Percentiles rank a stretch among this genome's conserved stretches.
Evolutionary conservation across 2,888 invertebrate genomes (phyloP).

Genomic region (Caenorhabditis zanzibari): DNA sequence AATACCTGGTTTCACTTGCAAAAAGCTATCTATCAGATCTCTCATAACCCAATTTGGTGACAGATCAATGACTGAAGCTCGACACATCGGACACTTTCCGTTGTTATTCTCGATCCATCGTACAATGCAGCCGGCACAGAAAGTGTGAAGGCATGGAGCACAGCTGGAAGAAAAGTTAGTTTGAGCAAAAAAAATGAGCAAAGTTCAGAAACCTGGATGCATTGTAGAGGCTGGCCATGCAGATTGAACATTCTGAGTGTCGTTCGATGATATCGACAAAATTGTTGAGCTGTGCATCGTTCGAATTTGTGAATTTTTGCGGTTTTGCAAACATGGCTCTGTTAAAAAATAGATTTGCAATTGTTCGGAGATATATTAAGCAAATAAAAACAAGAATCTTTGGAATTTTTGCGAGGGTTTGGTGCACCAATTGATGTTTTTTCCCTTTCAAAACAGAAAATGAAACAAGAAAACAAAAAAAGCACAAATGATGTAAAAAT

Average conservation of each 20-base stretch:
- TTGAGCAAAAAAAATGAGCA: neutral
- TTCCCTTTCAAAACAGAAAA: no score
- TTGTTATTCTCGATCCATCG: conserved; percentile 12
- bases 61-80: conserved; percentile 22
- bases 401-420: no score
- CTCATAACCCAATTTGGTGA: conserved; percentile 22
- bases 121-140: conserved; percentile 35
- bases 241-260: conserved; percentile 30
- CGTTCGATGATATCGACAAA: conserved; percentile 1
- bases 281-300: neutral
- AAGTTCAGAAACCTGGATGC: conserved; percentile 16
- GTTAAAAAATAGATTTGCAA: no score
- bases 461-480: no score
- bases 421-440: no score
- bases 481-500: no score
- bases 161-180: conserved; percentile 13
- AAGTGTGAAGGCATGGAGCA: conserved; percentile 45
- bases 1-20: conserved; percentile 17
- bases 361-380: no score
- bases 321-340: neutral
- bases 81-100: conserved; percentile 37
- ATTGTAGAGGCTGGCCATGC: conserved; percentile 23
- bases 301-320: neutral
- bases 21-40: conserved; percentile 28
- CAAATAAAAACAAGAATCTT: no score